Conservation (phyloP, 64 coral and sea anemone genomes). For the Stichodactyla mertensii region DNA sequence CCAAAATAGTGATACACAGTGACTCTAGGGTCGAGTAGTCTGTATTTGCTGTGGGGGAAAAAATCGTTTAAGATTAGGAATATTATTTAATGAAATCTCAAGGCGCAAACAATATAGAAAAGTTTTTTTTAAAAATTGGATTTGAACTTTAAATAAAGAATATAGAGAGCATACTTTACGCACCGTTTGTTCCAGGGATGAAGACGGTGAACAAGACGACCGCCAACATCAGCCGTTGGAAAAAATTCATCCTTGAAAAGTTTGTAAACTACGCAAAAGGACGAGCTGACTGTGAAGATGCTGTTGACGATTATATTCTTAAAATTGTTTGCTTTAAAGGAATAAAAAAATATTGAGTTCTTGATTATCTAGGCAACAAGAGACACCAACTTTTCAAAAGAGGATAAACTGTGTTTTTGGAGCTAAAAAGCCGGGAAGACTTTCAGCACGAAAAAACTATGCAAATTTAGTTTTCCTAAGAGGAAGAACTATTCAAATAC, state of each 20-base stretch:
- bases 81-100: no score
- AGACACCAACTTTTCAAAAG: background rate
- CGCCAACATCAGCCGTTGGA: background rate
- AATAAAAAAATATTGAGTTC: background rate
- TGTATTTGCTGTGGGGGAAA: background rate
- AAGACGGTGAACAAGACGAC: background rate
- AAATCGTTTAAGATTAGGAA: no score
- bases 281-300: no score
- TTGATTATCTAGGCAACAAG: no score
- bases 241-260: background rate
- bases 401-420: background rate
- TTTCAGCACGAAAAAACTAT: background rate
- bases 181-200: constrained; percentile 2
- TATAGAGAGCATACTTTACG: background rate
- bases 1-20: constrained; percentile 30
- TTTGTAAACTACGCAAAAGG: no score
- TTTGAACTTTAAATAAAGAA: background rate
- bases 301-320: no score
- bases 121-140: background rate
- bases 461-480: no score
- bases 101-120: no score
- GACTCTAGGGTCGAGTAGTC: constrained; percentile 34
- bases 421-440: background rate
- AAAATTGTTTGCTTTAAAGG: background rate
- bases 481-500: no score